Evolutionary conservation across 2,797 vertebrate species (phyloP).

Genomic region (Clarias fuscus): DNA sequence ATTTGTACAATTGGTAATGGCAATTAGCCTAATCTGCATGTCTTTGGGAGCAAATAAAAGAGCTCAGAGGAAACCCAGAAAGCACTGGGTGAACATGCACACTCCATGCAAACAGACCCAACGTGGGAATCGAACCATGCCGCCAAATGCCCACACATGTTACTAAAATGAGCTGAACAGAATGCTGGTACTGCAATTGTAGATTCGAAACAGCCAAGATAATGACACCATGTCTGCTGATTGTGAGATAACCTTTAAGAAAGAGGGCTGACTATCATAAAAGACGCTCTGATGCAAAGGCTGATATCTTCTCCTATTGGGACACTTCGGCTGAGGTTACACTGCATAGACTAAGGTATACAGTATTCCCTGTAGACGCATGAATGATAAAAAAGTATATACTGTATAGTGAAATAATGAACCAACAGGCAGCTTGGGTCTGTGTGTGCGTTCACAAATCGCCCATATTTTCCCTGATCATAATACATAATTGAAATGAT

Average conservation of each 20-base stretch:
- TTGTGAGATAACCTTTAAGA: neutral
- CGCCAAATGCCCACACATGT: neutral
- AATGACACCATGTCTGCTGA: neutral
- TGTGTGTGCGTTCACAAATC: no score
- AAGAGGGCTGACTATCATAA: neutral
- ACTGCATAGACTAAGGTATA: neutral
- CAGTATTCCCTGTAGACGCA: neutral
- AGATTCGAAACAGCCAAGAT: neutral
- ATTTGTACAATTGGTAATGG: no score
- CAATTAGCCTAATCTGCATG: no score
- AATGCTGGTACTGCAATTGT: neutral
- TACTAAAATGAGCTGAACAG: neutral
- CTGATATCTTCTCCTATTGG: neutral
- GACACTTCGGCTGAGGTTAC: neutral
- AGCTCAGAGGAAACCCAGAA: no score
- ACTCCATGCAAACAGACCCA: no score
- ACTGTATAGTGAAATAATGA: no score
- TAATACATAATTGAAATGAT: neutral
- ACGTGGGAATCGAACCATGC: no score
- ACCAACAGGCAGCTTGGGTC: no score
- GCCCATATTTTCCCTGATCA: neutral
- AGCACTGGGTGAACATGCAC: no score
- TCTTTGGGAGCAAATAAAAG: no score
- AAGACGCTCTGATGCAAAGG: neutral
- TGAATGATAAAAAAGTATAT: neutral